Conservation (phyloP, 2,888 invertebrate species). For the Monoplex corrugatus region DNA sequence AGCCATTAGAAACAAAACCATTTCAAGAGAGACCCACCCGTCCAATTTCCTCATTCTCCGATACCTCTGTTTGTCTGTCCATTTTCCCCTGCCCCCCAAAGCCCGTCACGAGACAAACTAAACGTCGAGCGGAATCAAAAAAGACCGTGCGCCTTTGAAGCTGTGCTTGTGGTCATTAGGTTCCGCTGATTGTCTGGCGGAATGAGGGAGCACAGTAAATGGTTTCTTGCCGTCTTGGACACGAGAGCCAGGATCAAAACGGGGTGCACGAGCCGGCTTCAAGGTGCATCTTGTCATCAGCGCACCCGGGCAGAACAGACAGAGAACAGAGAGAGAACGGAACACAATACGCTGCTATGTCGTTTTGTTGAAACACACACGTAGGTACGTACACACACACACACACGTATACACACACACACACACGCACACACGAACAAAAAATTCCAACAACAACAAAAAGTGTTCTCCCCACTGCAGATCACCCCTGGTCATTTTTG, state of each 20-base stretch:
- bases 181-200: slow-evolving; percentile 40
- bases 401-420: too few relatives aligned
- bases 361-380: too few relatives aligned
- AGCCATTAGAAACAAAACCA: slow-evolving; percentile 19
- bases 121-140: neutral
- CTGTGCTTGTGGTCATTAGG: slow-evolving; percentile 40
- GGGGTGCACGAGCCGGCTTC: neutral
- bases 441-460: too few relatives aligned
- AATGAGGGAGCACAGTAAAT: slow-evolving; percentile 29
- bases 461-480: too few relatives aligned
- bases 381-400: too few relatives aligned
- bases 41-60: slow-evolving; percentile 38
- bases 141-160: neutral
- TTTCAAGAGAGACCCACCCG: slow-evolving; percentile 19
- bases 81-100: neutral
- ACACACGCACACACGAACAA: too few relatives aligned
- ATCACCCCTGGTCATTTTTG: too few relatives aligned
- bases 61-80: slow-evolving; percentile 42
- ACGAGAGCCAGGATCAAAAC: slow-evolving; percentile 31
- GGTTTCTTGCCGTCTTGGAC: slow-evolving; percentile 21
- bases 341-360: too few relatives aligned
- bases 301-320: neutral
- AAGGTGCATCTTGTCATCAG: neutral
- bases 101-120: neutral
- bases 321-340: neutral